Percentiles rank a stretch among this genome's conserved stretches.
Evolutionary conservation across 1,140 invertebrate species (phyloP).

Genomic region (Sinonovacula constricta): DNA sequence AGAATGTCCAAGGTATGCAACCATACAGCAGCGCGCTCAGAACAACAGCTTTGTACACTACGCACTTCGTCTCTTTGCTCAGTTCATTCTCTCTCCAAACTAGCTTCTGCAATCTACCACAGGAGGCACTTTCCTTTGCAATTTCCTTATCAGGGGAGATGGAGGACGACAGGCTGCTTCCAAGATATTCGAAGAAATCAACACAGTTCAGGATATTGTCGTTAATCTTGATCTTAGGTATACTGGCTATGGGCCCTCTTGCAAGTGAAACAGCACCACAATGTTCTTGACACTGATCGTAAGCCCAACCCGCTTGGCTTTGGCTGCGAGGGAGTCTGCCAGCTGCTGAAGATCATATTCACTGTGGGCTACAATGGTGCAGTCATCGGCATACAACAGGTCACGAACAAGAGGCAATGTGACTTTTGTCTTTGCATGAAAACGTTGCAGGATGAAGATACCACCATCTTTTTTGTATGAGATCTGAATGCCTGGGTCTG

Average conservation of each 20-base stretch:
- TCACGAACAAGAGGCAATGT: background rate
- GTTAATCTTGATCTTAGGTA: conserved; percentile 15
- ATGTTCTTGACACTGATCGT: conserved; percentile 56
- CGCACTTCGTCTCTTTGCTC: background rate
- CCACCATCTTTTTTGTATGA: conserved; percentile 41
- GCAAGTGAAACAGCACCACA: conserved; percentile 46
- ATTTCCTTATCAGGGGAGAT: conserved; percentile 41
- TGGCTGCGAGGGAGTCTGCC: conserved; percentile 32
- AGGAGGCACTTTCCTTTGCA: conserved; percentile 26
- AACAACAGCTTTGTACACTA: conserved; percentile 29
- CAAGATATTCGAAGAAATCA: conserved; percentile 38
- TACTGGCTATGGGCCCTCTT: conserved; percentile 36
- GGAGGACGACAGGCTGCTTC: conserved; percentile 30
- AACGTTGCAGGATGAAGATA: conserved; percentile 42
- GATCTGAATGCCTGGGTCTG: conserved; percentile 26
- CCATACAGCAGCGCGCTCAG: conserved; percentile 27
- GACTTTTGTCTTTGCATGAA: conserved; percentile 52
- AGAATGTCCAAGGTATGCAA: too few species aligned
- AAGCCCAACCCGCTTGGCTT: too few species aligned
- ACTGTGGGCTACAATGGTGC: conserved; percentile 37
- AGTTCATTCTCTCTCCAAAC: conserved; percentile 14
- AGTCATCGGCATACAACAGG: conserved; percentile 55
- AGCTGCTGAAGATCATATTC: conserved; percentile 48
- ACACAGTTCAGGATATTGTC: too few species aligned
- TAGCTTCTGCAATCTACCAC: conserved; percentile 6